Percentiles rank a stretch among this genome's conserved stretches.
These are phyloP conservation scores for Drosophila leontia DNA, from an alignment of 1,140 invertebrate species.

Conservation along the genomic window DNA sequence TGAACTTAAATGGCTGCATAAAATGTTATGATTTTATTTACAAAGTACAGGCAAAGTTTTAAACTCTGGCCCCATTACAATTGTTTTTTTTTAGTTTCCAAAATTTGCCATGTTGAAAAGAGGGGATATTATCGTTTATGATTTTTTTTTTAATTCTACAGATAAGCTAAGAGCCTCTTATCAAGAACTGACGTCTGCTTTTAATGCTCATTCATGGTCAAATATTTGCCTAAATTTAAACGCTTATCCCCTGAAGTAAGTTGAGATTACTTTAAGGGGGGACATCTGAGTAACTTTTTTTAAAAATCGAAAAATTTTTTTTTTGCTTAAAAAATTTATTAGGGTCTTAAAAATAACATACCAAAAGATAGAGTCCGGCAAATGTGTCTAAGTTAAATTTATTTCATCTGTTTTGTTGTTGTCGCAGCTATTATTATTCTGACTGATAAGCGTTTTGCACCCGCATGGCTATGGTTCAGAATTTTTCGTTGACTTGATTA, in stretches of 20 bases:
- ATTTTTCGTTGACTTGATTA: slow-evolving; percentile 49
- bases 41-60: slow-evolving; percentile 14
- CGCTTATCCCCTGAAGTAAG: slow-evolving; percentile 11
- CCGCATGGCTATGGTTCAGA: slow-evolving; percentile 40
- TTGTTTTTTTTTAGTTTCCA: slow-evolving; percentile 9
- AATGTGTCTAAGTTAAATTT: no score
- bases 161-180: slow-evolving; percentile 28
- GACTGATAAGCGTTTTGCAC: slow-evolving; percentile 53
- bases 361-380: no score
- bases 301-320: no score
- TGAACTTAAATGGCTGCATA: slow-evolving; percentile 14
- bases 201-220: slow-evolving; percentile 37
- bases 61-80: not conserved
- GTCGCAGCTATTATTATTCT: slow-evolving; percentile 39
- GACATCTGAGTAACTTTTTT: no score
- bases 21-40: slow-evolving; percentile 28
- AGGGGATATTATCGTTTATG: slow-evolving; percentile 3
- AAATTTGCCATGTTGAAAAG: not conserved
- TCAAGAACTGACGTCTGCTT: slow-evolving; percentile 14
- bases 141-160: slow-evolving; percentile 12
- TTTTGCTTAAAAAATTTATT: no score
- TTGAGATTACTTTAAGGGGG: slow-evolving; percentile 27
- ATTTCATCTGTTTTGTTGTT: slow-evolving; percentile 31
- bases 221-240: slow-evolving; percentile 47
- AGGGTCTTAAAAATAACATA: no score